phyloP scores from a whole-genome alignment of 2,888 invertebrate genomes.

The Cryptocheilus praepositus region DNA sequence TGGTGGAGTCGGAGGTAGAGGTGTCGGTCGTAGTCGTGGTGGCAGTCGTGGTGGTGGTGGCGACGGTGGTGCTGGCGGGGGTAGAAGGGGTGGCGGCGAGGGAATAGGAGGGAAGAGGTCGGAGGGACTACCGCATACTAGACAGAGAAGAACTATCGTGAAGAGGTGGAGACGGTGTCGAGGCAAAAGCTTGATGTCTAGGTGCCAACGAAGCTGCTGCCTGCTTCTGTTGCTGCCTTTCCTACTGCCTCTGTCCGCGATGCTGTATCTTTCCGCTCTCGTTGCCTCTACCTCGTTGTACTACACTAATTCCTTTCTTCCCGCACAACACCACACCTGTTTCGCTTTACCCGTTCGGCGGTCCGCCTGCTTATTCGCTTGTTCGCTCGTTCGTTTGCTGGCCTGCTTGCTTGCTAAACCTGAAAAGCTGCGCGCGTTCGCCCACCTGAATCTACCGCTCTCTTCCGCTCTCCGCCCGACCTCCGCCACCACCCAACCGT shows the following conservation, averaged over 20 bases:
- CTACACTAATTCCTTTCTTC: neutral
- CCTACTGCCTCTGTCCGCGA: neutral
- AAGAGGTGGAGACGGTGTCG: slow-evolving; percentile 42
- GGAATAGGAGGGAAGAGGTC: neutral
- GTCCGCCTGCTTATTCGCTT: slow-evolving; percentile 6
- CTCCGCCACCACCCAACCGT: slow-evolving; percentile 16
- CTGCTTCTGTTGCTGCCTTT: neutral
- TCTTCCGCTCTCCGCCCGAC: slow-evolving; percentile 7
- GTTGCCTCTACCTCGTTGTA: neutral
- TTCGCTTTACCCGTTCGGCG: neutral
- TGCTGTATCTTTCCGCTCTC: neutral
- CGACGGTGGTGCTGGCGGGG: slow-evolving; percentile 14
- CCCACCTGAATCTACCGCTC: neutral
- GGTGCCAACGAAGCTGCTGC: slow-evolving; percentile 22
- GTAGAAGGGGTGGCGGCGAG: slow-evolving; percentile 2
- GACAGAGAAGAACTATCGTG: slow-evolving; percentile 41
- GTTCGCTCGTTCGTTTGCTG: slow-evolving; percentile 28
- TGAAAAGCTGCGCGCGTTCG: slow-evolving; percentile 43
- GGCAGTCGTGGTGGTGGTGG: slow-evolving; percentile 7
- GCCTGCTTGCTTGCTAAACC: slow-evolving; percentile 36
- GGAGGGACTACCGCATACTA: slow-evolving; percentile 4
- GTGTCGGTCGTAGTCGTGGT: slow-evolving; percentile 10
- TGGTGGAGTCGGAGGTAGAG: slow-evolving; percentile 26
- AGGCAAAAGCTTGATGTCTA: slow-evolving; percentile 37
- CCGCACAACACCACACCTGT: neutral